Conservation (phyloP, 2,888 invertebrate genomes). For the Drosophila acutilabella region DNA sequence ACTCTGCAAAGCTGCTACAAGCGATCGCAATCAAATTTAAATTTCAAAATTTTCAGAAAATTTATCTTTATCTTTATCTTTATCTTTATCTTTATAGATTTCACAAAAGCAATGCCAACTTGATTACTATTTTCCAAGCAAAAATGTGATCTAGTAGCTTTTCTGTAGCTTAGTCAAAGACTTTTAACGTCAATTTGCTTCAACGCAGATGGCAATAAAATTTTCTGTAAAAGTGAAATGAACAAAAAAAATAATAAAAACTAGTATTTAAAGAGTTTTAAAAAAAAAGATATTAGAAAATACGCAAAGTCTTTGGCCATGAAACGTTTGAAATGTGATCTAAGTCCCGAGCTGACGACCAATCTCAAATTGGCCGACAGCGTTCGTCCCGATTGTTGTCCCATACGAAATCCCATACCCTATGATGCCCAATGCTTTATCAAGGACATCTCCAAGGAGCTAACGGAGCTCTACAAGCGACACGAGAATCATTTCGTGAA, state of each 20-base stretch:
- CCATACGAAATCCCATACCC: slow-evolving; percentile 55
- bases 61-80: too few species aligned
- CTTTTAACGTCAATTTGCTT: slow-evolving; percentile 13
- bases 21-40: too few species aligned
- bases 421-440: slow-evolving; percentile 61
- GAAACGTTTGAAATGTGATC: slow-evolving; percentile 58
- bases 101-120: too few species aligned
- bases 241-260: neutral
- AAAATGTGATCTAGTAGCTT: slow-evolving; percentile 33
- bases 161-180: neutral
- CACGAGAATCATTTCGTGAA: slow-evolving; percentile 67
- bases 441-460: slow-evolving; percentile 61
- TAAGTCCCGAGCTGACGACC: slow-evolving; percentile 60
- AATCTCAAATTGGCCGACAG: slow-evolving; percentile 45
- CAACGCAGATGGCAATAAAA: slow-evolving; percentile 36
- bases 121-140: too few species aligned
- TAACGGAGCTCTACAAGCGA: slow-evolving; percentile 49
- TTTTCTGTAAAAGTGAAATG: slow-evolving; percentile 26
- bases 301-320: slow-evolving; percentile 38
- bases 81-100: too few species aligned
- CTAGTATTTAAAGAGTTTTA: neutral
- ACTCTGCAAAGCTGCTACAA: too few species aligned
- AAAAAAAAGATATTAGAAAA: slow-evolving; percentile 23
- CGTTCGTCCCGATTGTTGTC: slow-evolving; percentile 71
- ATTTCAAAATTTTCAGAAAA: too few species aligned